phyloP scores from a whole-genome alignment of 2,888 invertebrate species.

The Pachycephus smyrnensis region DNA sequence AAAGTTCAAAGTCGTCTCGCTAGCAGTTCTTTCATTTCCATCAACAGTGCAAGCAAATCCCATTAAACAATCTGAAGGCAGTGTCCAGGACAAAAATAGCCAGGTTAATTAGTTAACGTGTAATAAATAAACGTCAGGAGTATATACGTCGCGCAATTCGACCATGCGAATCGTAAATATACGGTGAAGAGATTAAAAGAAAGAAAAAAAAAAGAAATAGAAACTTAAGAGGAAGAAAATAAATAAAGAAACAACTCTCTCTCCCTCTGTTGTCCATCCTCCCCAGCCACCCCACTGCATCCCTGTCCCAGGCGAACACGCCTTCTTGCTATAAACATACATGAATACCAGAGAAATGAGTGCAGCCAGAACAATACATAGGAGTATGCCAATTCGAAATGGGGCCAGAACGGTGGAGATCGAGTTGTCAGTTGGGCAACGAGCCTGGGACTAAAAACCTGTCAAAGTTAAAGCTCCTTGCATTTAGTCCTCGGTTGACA shows the following conservation, averaged over 20 bases:
- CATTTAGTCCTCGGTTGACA: neutral
- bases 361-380: constrained; percentile 59
- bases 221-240: neutral
- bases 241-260: neutral
- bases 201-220: no score
- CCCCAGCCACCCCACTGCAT: neutral
- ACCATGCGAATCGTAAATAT: neutral
- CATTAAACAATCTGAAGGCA: neutral
- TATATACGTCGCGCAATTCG: neutral
- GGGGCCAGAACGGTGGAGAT: constrained; percentile 60
- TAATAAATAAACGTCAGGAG: neutral
- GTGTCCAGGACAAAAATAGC: neutral
- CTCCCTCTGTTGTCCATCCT: neutral
- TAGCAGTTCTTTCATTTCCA: neutral
- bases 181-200: neutral
- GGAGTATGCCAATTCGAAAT: constrained; percentile 61
- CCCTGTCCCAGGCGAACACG: neutral
- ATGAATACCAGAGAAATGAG: constrained; percentile 51
- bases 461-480: constrained; percentile 51
- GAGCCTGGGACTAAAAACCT: constrained; percentile 43
- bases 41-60: neutral
- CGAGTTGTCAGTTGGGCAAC: constrained; percentile 35
- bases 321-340: neutral
- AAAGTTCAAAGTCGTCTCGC: neutral
- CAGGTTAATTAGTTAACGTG: neutral